These are phyloP conservation scores for Sander lucioperca DNA, from an alignment of 2,113 vertebrate species.

Conservation along the genomic window DNA sequence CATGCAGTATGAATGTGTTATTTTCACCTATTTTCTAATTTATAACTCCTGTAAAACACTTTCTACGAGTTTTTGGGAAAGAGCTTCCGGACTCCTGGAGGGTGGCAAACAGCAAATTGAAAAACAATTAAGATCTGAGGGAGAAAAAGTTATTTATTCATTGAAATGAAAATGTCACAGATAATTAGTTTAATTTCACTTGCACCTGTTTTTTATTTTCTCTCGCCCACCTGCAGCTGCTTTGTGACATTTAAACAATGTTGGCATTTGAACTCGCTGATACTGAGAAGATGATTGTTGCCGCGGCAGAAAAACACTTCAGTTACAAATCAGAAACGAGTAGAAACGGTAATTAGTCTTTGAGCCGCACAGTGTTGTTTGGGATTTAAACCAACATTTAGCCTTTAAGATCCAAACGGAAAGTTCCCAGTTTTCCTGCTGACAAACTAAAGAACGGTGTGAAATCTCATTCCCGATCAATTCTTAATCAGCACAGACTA, in stretches of 20 bases:
- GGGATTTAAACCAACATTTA: background rate
- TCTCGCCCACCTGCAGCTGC: too few species aligned
- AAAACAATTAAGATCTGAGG: background rate
- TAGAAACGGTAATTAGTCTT: background rate
- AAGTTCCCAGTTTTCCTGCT: background rate
- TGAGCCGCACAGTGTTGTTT: background rate
- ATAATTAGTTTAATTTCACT: conserved; percentile 33
- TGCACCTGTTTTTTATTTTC: too few species aligned
- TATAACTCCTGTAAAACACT: background rate
- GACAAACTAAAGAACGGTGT: background rate
- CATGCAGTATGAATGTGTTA: too few species aligned
- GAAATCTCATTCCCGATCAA: background rate
- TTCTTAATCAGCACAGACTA: conserved; percentile 27
- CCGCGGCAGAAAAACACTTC: background rate
- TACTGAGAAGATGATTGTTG: background rate
- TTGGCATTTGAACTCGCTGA: conserved; percentile 33
- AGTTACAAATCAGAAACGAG: background rate
- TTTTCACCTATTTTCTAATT: too few species aligned
- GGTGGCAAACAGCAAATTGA: background rate
- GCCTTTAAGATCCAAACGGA: background rate
- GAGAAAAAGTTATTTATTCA: background rate
- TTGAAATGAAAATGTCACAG: conserved; percentile 35
- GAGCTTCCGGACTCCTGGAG: background rate
- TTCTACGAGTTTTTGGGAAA: background rate
- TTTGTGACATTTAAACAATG: conserved; percentile 46